Base-by-base conservation (phyloP, 2,113 vertebrate genomes). In the Pagrus major region DNA sequence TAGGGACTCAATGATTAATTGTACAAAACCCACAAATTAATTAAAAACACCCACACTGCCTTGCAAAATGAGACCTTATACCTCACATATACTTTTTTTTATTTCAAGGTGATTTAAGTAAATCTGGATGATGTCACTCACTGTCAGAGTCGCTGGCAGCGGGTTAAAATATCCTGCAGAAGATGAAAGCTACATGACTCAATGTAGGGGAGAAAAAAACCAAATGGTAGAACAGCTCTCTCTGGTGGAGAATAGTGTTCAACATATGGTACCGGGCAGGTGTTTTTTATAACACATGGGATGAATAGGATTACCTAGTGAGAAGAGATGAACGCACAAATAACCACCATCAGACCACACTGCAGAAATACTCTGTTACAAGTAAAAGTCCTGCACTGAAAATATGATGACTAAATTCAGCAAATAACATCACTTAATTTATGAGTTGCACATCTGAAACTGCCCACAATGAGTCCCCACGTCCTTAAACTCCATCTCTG, bases 171-270 rank as follows among this genome's bases (percentile, higher is more conserved):
- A 4, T 60, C 35, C 49, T 44, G 6, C 11, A 70, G 33, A 0
- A 25, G 12, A 15, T 31, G 9, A 55, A 11, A 31, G 42, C 20
- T 47, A 21, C 10, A 25, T 44, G 33, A 21, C 11, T 6, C 6
- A 44, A 55, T 25, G 21, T 0, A 10, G 9, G n/a, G 14, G 37
- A n/a, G n/a, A 44, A 49, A 56, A 0, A 2, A 25, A 39, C 20
- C 39, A 46, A 15, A 54, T 81, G 51, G 71, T 67, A 12, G 41
- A 59, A 71, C 29, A 66, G 69, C 88, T 3, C 92, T 75, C 71
- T 83, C 90, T 89, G 60, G 78, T 92, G 92, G 84, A 35, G 9
- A 46, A 9, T 35, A 20, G 1, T 29, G 27, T 42, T 0, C 16
- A 16, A 9, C 18, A 44, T 35, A 8, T 18, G 9, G 37, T 29